Base-by-base conservation (phyloP, 1,140 invertebrate genomes). In the Halictus rubicundus region DNA sequence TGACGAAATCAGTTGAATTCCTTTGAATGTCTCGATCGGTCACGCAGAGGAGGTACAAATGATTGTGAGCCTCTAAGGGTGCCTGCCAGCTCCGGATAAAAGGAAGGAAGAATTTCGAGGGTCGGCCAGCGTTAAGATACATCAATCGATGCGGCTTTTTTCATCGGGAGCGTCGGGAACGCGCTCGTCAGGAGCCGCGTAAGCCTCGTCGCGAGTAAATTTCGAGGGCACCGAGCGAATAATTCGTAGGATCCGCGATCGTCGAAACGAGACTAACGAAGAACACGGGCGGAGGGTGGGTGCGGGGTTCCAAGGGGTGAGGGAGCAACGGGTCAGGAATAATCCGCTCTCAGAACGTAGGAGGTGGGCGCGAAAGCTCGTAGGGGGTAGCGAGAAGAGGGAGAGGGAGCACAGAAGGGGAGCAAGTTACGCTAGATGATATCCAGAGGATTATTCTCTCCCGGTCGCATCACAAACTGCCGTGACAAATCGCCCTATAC, bases 361-460 rank as follows among this genome's bases (percentile, higher is more conserved):
- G 65, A 61, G 75, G 70, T 80, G 74, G 64, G 68, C 68, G 80
- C 49, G 49, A 65, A 80, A 75, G 76, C 70, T 75, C 72, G 61
- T 37, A 73, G 49, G 5, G 49, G 49, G 49, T 19, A 66, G 81
- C 54, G 19, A n/a, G 54, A n/a, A n/a, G 54, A n/a, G 49, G 65
- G 32, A 42, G 59, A 63, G 68, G 61, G 66, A 46, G 69, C 66
- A 82, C 27, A 68, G 71, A 69, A 72, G 73, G 73, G 73, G 74
- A 60, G 70, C 83, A 80, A 81, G 81, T 83, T 80, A 82, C 70
- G 80, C 82, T 88, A 89, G 86, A 90, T 86, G 89, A 90, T 90
- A 90, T 89, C 87, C 88, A 87, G 87, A 89, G 89, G 89, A 91
- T 91, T 90, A 91, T 89, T 90, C 90, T 90, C 90, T 90, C 88